Base-by-base conservation (phyloP, 2,113 vertebrate species). In the Saccopteryx leptura region DNA sequence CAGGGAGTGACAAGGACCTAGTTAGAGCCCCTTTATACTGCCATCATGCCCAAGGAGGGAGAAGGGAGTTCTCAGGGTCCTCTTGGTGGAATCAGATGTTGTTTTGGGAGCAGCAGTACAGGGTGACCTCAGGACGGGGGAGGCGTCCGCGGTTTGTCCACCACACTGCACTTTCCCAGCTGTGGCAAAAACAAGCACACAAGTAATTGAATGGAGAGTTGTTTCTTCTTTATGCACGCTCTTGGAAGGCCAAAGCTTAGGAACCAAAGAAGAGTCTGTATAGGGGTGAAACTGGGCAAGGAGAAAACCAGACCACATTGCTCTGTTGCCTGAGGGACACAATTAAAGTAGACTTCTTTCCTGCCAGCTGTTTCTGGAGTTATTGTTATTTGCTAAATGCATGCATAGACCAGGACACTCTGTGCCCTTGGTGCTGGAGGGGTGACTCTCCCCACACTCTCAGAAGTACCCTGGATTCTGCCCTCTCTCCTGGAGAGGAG, bases 341-440 rank as follows among this genome's bases (percentile, higher is more conserved):
- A 66, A 24, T 56, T 80, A 54, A 33, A 86, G 24, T 50, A 52
- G n/a, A 71, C 63, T 28, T n/a, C 58, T 65, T 75, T 92, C 12
- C 63, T 88, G 17, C 23, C 21, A 12, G 21, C 58, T 85, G 26
- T 69, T 95, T 63, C 68, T 79, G 33, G 31, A 61, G 11, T 48
- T 66, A 15, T 87, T 90, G 39, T 89, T 79, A 33, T 60, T 94
- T 86, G 68, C 60, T 85, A 65, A 48, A 39, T 79, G 18, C 26
- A 24, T 61, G 13, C 84, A 54, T 14, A 18, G 11, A 58, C 15
- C 52, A 9, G 60, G 79, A 83, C 48, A 28, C 9, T 24, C 80
- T 23, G 46, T 9, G 56, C 46, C 61, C 12, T 68, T 79, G 72
- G 84, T 78, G 31, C 52, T 31, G 14, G 58, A 48, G 54, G 14